Evolutionary conservation across 23 tunicate genomes (phyloP).

Genomic region (Corella eumyota): DNA sequence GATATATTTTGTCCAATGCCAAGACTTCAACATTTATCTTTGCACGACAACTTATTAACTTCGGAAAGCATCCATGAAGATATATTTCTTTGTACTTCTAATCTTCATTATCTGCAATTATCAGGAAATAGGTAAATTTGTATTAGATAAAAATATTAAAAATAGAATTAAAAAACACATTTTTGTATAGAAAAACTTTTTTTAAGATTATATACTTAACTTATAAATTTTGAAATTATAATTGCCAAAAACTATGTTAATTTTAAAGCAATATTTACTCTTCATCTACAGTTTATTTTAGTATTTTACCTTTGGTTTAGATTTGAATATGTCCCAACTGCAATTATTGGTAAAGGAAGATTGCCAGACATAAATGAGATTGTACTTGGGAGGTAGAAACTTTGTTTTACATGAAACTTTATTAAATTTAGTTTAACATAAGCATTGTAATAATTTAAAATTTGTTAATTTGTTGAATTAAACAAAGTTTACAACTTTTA

Average conservation of each 20-base stretch:
- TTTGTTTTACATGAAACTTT: background rate
- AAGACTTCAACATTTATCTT: constrained; percentile 5
- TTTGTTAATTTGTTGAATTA: no score
- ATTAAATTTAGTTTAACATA: background rate
- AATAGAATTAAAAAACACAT: background rate
- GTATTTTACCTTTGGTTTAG: no score
- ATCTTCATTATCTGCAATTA: constrained; percentile 5
- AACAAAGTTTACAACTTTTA: no score
- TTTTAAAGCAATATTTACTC: no score
- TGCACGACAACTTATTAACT: constrained; percentile 10
- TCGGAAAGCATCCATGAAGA: constrained; percentile 15
- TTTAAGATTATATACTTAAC: no score
- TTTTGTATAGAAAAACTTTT: no score
- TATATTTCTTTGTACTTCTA: constrained; percentile 9
- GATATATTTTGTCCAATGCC: constrained; percentile 26
- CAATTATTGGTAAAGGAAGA: constrained; percentile 11
- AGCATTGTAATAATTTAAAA: no score
- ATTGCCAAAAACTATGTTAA: no score
- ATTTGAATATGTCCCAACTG: constrained; percentile 16
- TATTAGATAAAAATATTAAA: background rate
- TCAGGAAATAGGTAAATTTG: constrained; percentile 15
- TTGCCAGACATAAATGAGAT: constrained; percentile 12
- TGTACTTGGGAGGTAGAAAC: constrained; percentile 1
- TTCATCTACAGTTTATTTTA: no score
- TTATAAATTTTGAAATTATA: no score